Percentiles rank a stretch among this genome's conserved stretches.
Conservation (phyloP, 2,797 vertebrate species). For the Sebastiscus tertius region DNA sequence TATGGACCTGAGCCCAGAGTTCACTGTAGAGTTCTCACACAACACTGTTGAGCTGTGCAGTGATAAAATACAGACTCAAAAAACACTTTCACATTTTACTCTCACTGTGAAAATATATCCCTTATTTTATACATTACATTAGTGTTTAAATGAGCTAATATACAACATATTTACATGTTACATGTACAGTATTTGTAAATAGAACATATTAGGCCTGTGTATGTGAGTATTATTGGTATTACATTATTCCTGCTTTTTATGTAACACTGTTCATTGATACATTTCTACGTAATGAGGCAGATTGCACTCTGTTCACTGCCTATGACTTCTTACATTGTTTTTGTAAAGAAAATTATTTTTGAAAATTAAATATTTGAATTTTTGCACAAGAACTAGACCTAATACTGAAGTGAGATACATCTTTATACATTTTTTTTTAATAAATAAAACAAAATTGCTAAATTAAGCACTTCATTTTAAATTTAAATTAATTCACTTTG, state of each 20-base stretch:
- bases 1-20: slow-evolving; percentile 22
- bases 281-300: background rate
- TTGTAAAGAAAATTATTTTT: background rate
- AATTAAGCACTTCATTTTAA: no score
- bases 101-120: no score
- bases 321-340: background rate
- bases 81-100: background rate
- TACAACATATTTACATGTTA: background rate
- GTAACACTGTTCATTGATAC: background rate
- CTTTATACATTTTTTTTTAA: no score
- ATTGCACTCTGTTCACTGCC: background rate
- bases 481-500: no score
- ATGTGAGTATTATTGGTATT: background rate
- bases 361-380: background rate
- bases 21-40: slow-evolving; percentile 9
- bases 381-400: background rate
- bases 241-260: background rate
- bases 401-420: background rate
- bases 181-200: background rate
- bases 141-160: background rate
- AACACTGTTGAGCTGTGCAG: background rate
- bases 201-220: background rate
- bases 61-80: background rate
- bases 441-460: no score
- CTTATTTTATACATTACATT: background rate